Base-by-base conservation (phyloP, 2,888 invertebrate genomes). In the Hetaerina titia region DNA sequence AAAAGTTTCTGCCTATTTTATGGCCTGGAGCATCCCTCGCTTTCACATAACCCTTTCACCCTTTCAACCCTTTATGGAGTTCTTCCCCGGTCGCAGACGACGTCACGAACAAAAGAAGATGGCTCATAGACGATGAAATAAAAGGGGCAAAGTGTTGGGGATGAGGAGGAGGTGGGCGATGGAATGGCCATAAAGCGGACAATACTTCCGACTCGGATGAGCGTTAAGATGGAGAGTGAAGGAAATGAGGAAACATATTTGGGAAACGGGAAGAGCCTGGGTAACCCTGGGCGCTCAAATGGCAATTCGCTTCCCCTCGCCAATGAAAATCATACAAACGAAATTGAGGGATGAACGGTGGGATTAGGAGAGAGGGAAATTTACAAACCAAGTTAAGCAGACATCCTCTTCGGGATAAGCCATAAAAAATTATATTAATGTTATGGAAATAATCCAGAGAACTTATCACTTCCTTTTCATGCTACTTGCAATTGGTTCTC, bases 51-150 rank as follows among this genome's bases (percentile, higher is more conserved):
- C 81, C 81, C 81, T 81, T 15, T 31, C 81, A 22, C 81, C 31
- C 81, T 57, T 45, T 8, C 31, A 90, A 69, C 90, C 90, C 69
- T 92, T 74, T 92, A 92, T 92, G 89, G 89, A 57, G 57, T 22
- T 58, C 89, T 92, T 22, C 90, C 90, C 64, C 90, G 90, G 90
- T 63, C 63, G 90, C 90, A 90, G 64, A 90, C 92, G 92, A 69
- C 92, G 64, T 64, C 45, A n/a, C 58, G 56, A 31, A 92, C 92
- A 74, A 92, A 92, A 92, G 90, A 90, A 63, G 89, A 56, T 64
- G 64, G 90, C 60, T 90, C 63, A 7, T 63, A 88, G 89, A n/a
- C 9, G 58, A 58, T 58, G 89, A 89, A 58, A 89, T 56, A 89
- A 58, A 58, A 81, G 13, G 81, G 69, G 69, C 22, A n/a, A 15